Evolutionary conservation across 92 coral and sea anemone species (phyloP).

Genomic region (Phenganax subtilis): DNA sequence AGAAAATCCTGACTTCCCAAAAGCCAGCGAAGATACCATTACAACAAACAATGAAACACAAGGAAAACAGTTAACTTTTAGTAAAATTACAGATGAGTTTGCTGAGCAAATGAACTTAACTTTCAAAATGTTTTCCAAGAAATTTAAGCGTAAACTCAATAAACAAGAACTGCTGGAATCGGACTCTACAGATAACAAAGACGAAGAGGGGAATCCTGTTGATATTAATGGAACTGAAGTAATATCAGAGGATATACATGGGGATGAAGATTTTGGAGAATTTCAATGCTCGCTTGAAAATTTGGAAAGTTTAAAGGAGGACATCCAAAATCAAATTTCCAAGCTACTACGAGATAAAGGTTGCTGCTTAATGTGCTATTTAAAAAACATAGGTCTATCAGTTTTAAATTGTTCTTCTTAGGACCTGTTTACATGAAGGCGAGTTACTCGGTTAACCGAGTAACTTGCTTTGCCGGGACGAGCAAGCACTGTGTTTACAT

Average conservation of each 20-base stretch:
- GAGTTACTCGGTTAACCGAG: no score
- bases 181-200: background rate
- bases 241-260: background rate
- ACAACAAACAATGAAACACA: background rate
- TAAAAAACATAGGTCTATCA: background rate
- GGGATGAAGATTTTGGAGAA: background rate
- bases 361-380: background rate
- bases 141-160: background rate
- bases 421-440: no score
- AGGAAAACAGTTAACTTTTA: background rate
- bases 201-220: background rate
- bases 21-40: background rate
- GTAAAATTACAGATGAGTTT: constrained; percentile 26
- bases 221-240: background rate
- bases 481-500: no score
- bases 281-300: background rate
- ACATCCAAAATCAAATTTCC: background rate
- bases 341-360: constrained; percentile 20
- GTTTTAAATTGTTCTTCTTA: no score
- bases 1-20: background rate
- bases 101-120: background rate
- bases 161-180: background rate
- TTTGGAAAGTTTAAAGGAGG: background rate
- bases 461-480: no score
- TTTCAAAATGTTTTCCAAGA: constrained; percentile 20